These are phyloP conservation scores for Saxicola maurus DNA, from an alignment of 2,797 vertebrate species.

Conservation along the genomic window DNA sequence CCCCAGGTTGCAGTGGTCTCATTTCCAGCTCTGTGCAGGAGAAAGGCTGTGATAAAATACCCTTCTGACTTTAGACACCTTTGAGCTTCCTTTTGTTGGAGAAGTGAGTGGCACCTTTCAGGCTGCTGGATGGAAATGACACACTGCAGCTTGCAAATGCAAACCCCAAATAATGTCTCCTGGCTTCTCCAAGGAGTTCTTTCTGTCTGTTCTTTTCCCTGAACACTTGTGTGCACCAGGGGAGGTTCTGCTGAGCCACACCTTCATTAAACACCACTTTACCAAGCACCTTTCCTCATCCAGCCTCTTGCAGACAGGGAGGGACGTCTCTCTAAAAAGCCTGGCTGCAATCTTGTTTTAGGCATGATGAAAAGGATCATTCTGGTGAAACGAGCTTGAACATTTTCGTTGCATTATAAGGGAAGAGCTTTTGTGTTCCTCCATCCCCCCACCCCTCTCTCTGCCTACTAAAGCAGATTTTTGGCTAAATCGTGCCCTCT, in stretches of 20 bases:
- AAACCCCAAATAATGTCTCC: background rate
- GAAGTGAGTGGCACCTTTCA: background rate
- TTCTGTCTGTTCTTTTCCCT: background rate
- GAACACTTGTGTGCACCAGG: background rate
- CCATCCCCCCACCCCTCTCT: background rate
- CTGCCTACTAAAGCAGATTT: constrained; percentile 10
- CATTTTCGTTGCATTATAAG: constrained; percentile 9
- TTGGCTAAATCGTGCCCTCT: constrained; percentile 71
- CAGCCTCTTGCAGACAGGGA: background rate
- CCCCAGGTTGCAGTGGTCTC: background rate
- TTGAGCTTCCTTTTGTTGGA: background rate
- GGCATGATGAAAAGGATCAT: constrained; percentile 39
- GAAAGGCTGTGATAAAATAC: background rate
- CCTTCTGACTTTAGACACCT: background rate
- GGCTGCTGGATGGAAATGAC: background rate
- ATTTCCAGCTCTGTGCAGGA: background rate
- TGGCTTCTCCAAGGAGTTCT: background rate
- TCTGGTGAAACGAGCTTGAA: constrained; percentile 37
- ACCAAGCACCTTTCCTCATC: background rate
- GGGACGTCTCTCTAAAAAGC: background rate
- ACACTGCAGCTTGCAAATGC: background rate
- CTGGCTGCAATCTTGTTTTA: constrained; percentile 25
- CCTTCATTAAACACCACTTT: background rate
- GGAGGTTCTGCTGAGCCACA: background rate
- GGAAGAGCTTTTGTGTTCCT: background rate